Conservation (phyloP, 2,113 vertebrate genomes). For the Dipodomys merriami region DNA sequence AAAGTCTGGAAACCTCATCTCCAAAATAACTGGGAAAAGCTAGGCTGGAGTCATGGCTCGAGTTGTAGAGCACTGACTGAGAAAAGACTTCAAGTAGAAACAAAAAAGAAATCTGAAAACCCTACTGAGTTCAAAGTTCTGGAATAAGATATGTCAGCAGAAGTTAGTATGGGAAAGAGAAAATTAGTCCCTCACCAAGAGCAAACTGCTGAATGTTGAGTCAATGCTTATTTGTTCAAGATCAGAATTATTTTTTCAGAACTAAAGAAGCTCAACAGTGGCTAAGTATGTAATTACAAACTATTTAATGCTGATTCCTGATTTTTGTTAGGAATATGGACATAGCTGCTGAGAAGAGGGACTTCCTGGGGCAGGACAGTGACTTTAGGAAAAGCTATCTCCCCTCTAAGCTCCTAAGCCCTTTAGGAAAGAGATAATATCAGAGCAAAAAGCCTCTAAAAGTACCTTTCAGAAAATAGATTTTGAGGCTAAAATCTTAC, state of each 20-base stretch:
- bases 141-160: not conserved
- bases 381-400: not conserved
- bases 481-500: constrained; percentile 78
- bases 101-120: not conserved
- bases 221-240: not conserved
- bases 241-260: not conserved
- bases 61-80: no score
- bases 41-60: no score
- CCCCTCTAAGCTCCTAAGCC: not conserved
- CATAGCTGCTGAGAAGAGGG: not conserved
- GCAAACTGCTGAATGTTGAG: not conserved
- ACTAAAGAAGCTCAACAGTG: not conserved
- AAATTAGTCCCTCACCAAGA: not conserved
- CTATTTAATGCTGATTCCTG: not conserved
- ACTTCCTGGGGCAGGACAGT: not conserved
- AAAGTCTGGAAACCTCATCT: no score
- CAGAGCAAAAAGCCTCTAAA: not conserved
- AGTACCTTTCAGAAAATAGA: constrained; percentile 13
- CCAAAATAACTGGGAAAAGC: no score
- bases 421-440: constrained; percentile 12
- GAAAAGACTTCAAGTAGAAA: not conserved
- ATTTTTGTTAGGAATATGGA: not conserved
- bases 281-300: not conserved
- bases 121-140: not conserved
- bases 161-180: not conserved